Conservation (phyloP, 2,888 invertebrate genomes). For the Synanthedon formicaeformis region DNA sequence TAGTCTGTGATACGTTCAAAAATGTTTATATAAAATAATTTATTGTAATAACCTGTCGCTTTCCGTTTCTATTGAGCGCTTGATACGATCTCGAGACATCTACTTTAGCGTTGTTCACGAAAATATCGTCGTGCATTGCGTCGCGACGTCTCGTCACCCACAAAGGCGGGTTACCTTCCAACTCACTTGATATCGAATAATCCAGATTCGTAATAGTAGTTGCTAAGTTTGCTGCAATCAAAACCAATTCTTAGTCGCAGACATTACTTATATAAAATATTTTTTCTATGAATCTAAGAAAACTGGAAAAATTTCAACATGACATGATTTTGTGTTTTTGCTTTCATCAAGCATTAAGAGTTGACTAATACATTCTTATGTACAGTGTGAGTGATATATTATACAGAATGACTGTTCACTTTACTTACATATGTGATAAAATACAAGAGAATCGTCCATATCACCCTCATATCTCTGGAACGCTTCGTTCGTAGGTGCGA, state of each 20-base stretch:
- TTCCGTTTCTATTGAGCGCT: conserved; percentile 65
- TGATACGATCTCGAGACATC: conserved; percentile 76
- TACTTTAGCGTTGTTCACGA: conserved; percentile 88
- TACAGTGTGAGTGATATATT: neutral
- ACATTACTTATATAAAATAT: no score
- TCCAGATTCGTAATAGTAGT: conserved; percentile 77
- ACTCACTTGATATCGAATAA: conserved; percentile 79
- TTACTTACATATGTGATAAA: conserved; percentile 87
- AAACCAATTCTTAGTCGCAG: neutral
- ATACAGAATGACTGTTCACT: neutral
- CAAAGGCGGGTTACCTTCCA: conserved; percentile 86
- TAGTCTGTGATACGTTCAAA: no score
- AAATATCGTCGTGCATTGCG: conserved; percentile 78
- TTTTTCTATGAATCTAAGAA: no score
- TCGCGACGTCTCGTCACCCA: conserved; percentile 81
- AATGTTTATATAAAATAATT: no score
- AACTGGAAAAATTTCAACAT: no score
- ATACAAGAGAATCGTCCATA: conserved; percentile 72
- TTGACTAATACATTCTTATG: neutral
- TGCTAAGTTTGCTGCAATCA: conserved; percentile 79
- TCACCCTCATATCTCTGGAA: conserved; percentile 79
- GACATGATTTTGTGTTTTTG: no score
- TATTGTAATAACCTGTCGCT: conserved; percentile 36
- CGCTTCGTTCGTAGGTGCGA: conserved; percentile 89
- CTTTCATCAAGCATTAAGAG: no score